Conservation (phyloP, 2,888 invertebrate genomes). For the Thyatira batis region DNA sequence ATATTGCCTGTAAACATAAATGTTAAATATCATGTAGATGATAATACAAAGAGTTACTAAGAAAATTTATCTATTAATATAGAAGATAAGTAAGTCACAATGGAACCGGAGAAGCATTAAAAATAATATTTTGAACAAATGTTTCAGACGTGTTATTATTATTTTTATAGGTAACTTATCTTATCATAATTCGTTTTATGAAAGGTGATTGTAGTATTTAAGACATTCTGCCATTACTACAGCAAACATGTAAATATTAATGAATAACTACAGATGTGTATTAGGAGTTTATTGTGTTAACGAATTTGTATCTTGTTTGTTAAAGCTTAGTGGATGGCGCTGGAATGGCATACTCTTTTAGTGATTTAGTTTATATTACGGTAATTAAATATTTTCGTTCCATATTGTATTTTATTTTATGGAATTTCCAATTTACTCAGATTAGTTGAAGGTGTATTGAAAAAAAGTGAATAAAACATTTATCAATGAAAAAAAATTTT, state of each 20-base stretch:
- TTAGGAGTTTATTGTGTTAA: constrained; percentile 59
- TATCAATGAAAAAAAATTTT: too few species aligned
- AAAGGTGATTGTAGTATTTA: constrained; percentile 67
- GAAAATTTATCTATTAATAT: constrained; percentile 1
- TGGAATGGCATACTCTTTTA: constrained; percentile 67
- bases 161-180: constrained; percentile 43
- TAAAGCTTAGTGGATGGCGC: constrained; percentile 60
- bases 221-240: constrained; percentile 60
- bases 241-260: constrained; percentile 72
- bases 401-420: constrained; percentile 37
- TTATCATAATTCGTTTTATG: constrained; percentile 27
- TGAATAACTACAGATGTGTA: constrained; percentile 37
- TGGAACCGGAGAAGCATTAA: constrained; percentile 31
- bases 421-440: neutral
- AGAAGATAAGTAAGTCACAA: constrained; percentile 32
- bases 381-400: constrained; percentile 75
- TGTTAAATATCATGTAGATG: constrained; percentile 10
- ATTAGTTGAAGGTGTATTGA: neutral
- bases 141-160: constrained; percentile 32
- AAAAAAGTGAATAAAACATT: neutral
- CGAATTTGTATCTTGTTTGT: constrained; percentile 57
- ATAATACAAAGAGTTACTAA: constrained; percentile 2
- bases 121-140: constrained; percentile 34
- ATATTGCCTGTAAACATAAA: constrained; percentile 9
- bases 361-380: constrained; percentile 68